Percentiles rank a stretch among this genome's conserved stretches.
These are phyloP conservation scores for Anseranas semipalmata DNA, from an alignment of 2,113 vertebrate genomes.

Conservation along the genomic window DNA sequence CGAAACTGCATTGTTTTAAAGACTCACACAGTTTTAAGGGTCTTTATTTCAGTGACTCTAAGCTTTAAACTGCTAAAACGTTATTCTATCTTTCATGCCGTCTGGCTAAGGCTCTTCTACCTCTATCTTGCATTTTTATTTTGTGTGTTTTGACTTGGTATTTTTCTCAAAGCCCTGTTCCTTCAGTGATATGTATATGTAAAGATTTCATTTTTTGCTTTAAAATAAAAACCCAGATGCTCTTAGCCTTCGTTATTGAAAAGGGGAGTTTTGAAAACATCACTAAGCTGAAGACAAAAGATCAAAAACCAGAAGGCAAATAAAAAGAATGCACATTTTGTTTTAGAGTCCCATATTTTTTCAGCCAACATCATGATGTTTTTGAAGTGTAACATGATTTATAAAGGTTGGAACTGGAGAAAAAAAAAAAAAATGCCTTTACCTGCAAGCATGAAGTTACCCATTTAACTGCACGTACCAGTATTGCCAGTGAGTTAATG, in stretches of 20 bases:
- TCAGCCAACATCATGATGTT: background rate
- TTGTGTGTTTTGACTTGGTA: constrained; percentile 15
- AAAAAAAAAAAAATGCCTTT: background rate
- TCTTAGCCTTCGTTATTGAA: background rate
- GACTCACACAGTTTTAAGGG: background rate
- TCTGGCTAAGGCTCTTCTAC: background rate
- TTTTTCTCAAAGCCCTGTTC: background rate
- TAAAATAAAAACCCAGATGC: constrained; percentile 33
- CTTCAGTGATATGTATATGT: background rate
- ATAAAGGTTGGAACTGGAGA: background rate
- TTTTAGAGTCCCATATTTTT: background rate
- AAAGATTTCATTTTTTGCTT: constrained; percentile 15
- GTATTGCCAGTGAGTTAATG: background rate
- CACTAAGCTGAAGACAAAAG: constrained; percentile 25
- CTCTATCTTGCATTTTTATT: background rate
- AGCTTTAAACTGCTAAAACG: background rate
- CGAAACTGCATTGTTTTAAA: background rate
- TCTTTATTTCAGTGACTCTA: background rate
- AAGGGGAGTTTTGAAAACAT: constrained; percentile 32
- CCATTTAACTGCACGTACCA: background rate
- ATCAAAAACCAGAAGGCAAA: constrained; percentile 39
- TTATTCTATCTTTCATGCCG: background rate
- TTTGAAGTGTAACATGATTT: constrained; percentile 13
- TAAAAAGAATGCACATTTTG: constrained; percentile 32
- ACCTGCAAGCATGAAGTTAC: background rate